Evolutionary conservation across 2,797 vertebrate species (phyloP).

Genomic region (Sebastes miniatus): DNA sequence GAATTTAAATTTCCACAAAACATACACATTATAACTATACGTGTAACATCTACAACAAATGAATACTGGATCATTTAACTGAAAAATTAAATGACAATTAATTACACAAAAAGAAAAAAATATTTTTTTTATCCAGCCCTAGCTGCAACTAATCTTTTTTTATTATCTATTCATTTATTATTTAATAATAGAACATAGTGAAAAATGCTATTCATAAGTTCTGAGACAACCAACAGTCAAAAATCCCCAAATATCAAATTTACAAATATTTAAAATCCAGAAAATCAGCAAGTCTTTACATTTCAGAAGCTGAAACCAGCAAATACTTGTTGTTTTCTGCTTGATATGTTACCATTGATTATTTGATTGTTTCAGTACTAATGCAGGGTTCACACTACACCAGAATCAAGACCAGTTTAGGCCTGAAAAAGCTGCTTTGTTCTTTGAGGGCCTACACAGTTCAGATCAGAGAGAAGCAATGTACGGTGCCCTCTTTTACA

Average conservation of each 20-base stretch:
- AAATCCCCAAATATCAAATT: background rate
- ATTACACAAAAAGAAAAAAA: background rate
- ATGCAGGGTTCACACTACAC: too few relatives aligned
- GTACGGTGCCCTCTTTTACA: conserved; percentile 16
- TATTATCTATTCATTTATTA: too few relatives aligned
- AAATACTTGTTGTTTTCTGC: background rate
- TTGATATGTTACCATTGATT: background rate
- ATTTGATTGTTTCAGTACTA: background rate
- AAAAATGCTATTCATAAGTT: too few relatives aligned
- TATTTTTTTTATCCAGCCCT: background rate
- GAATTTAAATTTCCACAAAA: background rate
- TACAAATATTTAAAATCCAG: background rate
- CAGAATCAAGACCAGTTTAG: too few relatives aligned
- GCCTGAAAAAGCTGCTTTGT: background rate
- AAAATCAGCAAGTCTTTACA: background rate
- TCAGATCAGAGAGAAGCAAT: background rate
- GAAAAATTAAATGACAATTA: background rate
- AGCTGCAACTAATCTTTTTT: background rate
- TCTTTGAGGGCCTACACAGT: background rate
- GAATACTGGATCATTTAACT: background rate
- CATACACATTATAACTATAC: background rate
- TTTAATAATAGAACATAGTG: background rate
- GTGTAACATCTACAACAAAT: background rate
- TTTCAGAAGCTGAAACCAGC: too few relatives aligned
- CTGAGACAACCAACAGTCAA: background rate